Evolutionary conservation across 2,797 vertebrate genomes (phyloP), one percentile per base, ranked within the genome.

Genomic region (Spinus olivaceus): DNA sequence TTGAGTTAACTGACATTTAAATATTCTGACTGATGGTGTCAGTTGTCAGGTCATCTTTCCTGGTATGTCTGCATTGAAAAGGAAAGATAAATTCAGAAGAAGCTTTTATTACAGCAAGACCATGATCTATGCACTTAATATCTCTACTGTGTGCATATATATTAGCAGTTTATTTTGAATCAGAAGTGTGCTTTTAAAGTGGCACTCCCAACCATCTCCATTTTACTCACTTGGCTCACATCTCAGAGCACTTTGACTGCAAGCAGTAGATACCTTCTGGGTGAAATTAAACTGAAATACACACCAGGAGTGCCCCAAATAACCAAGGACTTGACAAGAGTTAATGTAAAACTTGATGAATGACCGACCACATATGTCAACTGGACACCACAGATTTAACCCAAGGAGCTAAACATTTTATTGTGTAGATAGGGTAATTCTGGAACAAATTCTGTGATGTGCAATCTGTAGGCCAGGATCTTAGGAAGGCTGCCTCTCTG

Each of bases 201-300:
- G 1, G 39, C 0, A 0, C 3, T 71, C 32, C 10, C 18, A 76
- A 4, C 6, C 5, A 33, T 22, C 2, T 8, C 14, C 15, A 24
- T 33, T 72, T 67, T 8, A 60, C 4, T 47, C 8, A 3, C 20
- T 64, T 28, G 32, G 13, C 16, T 90, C 20, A 10, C 10, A 41
- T 19, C 25, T 67, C 33, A 65, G 21, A 69, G 19, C 6, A 72
- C 30, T 81, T 77, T 4, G 50, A 20, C 37, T 39, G 20, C 14
- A 18, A 11, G 13, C 53, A 65, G 32, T 20, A 35, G 6, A 9
- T n/a, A 33, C 6, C 5, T 63, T 83, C 49, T 50, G 21, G 28
- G 22, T 57, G 12, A 92, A 84, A 81, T 16, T 16, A 49, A 69
- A 37, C 6, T 53, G 27, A 65, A 69, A 72, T 41, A 39, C 6